Conservation (phyloP, 2,888 invertebrate genomes). For the Sarcophaga caerulescens region DNA sequence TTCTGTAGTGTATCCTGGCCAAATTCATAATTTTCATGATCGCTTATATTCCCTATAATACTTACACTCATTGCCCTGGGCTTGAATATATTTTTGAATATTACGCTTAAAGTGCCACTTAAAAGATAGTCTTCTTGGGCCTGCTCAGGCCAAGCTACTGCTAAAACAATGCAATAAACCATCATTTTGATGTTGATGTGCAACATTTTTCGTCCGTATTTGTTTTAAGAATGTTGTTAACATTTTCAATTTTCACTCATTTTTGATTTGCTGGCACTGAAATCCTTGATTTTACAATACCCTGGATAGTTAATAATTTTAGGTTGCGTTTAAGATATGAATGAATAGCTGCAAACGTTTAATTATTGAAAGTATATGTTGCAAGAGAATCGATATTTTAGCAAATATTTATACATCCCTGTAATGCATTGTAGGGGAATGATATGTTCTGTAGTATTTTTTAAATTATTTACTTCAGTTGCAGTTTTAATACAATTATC, state of each 20-base stretch:
- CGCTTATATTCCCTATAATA: slow-evolving; percentile 1
- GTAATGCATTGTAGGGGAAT: too few species aligned
- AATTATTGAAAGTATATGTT: too few species aligned
- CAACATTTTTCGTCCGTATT: not conserved
- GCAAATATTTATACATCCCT: too few species aligned
- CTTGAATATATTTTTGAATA: slow-evolving; percentile 17
- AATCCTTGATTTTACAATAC: too few species aligned
- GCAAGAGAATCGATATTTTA: too few species aligned
- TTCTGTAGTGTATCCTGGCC: not conserved
- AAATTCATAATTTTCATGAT: not conserved
- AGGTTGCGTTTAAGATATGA: too few species aligned
- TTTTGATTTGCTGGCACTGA: too few species aligned
- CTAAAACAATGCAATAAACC: not conserved
- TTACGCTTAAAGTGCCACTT: slow-evolving; percentile 4
- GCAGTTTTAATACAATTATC: too few species aligned
- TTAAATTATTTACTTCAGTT: too few species aligned
- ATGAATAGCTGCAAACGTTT: too few species aligned
- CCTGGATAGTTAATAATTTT: too few species aligned
- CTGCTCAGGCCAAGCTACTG: not conserved
- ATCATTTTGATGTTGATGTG: not conserved
- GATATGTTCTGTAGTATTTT: too few species aligned
- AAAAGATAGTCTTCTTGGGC: not conserved
- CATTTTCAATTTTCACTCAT: not conserved
- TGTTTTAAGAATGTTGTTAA: not conserved
- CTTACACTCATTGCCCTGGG: slow-evolving; percentile 13